Evolutionary conservation across 1,140 invertebrate species (phyloP), one percentile per base, ranked within the genome.

Genomic region (Diuraphis noxia): DNA sequence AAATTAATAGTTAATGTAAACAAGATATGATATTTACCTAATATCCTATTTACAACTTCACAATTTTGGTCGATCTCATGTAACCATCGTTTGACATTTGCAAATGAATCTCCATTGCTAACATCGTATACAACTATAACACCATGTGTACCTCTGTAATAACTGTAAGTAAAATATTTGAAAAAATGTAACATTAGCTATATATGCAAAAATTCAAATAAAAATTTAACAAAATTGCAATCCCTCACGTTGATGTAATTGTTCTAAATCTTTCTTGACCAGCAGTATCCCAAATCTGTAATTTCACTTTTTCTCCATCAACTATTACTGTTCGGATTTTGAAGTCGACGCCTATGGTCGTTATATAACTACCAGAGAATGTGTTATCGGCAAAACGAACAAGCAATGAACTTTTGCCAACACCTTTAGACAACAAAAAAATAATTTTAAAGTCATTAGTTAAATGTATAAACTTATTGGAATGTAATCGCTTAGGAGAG

Each of bases 121-220:
- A 99, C 99, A 96, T 99, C 99, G 94, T 99, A 99, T 25, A 99
- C 99, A 89, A 99, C 98, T 93, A 99, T 98, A 72, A 99, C 99
- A 91, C 99, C 99, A 95, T 99, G 99, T 46, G 99, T 99, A 88
- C 99, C 99, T 94, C 99, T 95, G 94, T 99, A 99, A 94, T 99
- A 99, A 90, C 97, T 98, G 93, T 92, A 96, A 94, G 93, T 92
- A 92, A 92, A 92, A 91, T 82, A 86, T 86, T 36, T 38, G 13
- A 17, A 43, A 63, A 84, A 91, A 84, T 49, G 63, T 25, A 63
- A 52, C 63, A 19, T 49, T 92, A 77, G 23, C 34, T 92, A 72
- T 81, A 72, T n/a, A 72, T n/a, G n/a, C 10, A 82, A 30, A 82
- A 82, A 17, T 82, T 81, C 5, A 81, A 82, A 41, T 82, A n/a